Evolutionary conservation across 2,797 vertebrate genomes (phyloP), one percentile per base, ranked within the genome.

Genomic region (Sternotherus odoratus): DNA sequence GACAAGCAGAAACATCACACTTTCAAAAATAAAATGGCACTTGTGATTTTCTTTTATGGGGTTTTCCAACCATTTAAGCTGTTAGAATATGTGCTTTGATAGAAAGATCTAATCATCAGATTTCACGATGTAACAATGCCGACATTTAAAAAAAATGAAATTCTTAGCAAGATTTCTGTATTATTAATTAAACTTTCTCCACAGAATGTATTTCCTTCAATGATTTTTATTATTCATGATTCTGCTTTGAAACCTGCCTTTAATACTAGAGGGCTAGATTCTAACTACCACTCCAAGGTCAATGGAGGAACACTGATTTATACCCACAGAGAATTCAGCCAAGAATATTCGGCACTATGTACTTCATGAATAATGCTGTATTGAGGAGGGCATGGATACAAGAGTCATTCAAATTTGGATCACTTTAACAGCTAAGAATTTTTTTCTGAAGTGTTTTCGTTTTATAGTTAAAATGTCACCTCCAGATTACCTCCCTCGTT

Each of bases 401-500:
- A 75, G 94, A 74, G 88, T 87, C 94, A 96, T 81, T 75, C 83
- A 95, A 84, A 94, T 89, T 91, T 95, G 95, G 85, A 96, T 91
- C 86, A 85, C 78, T 95, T 84, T 94, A 85, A 93, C 69, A 96
- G 89, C 95, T 96, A 92, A 87, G 81, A 91, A 3, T 66, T 91
- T 91, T 96, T 88, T 78, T 90, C 88, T 4, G 50, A 53, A 49
- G 91, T 96, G 91, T 97, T 97, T 97, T 96, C 83, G 54, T 87
- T 97, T 95, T 91, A 79, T 96, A 93, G 92, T 96, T 97, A 95
- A 95, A 96, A 97, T 93, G 95, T 90, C 93, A 92, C 95, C 90
- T 95, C 94, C 94, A 2, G 0, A 96, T 93, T 95, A 92, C 92
- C 94, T 95, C 93, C 92, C 84, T 91, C 92, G 88, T 93, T 95